Conservation (phyloP, 2,888 invertebrate genomes). For the Oxyscelio sp. region DNA sequence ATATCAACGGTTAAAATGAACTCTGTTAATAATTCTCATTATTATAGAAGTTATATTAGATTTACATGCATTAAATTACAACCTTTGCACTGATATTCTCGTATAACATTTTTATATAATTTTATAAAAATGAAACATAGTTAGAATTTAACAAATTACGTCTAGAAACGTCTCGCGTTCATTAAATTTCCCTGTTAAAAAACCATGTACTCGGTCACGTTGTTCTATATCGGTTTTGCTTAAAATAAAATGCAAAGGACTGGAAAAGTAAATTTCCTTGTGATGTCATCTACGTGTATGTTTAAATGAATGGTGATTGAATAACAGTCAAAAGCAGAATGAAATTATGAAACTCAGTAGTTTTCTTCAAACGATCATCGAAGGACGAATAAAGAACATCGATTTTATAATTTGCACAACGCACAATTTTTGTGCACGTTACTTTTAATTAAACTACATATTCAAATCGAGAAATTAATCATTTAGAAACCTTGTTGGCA, state of each 20-base stretch:
- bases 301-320: conserved; percentile 24
- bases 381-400: not conserved
- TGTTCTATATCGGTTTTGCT: conserved; percentile 6
- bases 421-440: too few species aligned
- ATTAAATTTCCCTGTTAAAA: conserved; percentile 41
- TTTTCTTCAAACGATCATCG: conserved; percentile 13
- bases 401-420: conserved; percentile 28
- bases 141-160: conserved; percentile 26
- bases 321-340: conserved; percentile 23
- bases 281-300: conserved; percentile 32
- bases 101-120: not conserved
- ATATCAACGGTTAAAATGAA: too few species aligned
- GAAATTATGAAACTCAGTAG: conserved; percentile 7
- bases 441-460: conserved; percentile 28
- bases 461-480: too few species aligned
- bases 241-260: conserved; percentile 8
- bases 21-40: too few species aligned
- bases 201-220: conserved; percentile 2
- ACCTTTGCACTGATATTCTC: not conserved
- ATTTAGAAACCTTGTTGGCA: too few species aligned
- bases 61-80: not conserved
- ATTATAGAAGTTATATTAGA: too few species aligned
- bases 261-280: conserved; percentile 3
- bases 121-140: conserved; percentile 13
- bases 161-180: conserved; percentile 10